phyloP scores from a whole-genome alignment of 53 echinoderm and acorn worm genomes.

The Antedon mediterranea region DNA sequence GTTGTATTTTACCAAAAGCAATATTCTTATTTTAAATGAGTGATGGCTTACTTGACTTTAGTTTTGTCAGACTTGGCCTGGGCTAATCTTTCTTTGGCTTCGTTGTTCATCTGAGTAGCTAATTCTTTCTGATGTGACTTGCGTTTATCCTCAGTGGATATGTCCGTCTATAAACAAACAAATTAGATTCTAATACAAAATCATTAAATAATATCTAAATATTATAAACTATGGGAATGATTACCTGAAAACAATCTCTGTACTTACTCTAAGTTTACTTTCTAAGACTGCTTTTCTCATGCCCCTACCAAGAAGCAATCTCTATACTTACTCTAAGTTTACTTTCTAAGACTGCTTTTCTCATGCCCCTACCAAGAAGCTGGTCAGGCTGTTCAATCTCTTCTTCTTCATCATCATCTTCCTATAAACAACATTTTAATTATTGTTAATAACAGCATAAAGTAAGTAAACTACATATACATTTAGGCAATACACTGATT shows the following conservation, averaged over 20 bases:
- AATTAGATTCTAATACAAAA: background rate
- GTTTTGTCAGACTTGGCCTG: constrained; percentile 39
- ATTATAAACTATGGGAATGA: no score
- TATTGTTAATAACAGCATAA: no score
- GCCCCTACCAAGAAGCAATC: constrained; percentile 18
- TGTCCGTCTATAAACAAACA: constrained; percentile 51
- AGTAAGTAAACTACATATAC: no score
- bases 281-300: constrained; percentile 12
- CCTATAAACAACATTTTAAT: background rate
- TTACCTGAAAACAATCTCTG: background rate
- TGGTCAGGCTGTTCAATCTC: constrained; percentile 53
- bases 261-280: no score
- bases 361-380: constrained; percentile 72
- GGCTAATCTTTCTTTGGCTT: constrained; percentile 67
- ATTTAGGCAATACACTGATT: no score
- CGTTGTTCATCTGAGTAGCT: constrained; percentile 54
- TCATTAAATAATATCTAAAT: no score
- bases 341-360: constrained; percentile 84
- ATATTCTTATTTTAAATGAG: no score
- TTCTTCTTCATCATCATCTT: constrained; percentile 38
- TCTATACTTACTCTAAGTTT: constrained; percentile 95
- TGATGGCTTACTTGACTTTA: constrained; percentile 74
- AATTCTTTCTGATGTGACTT: constrained; percentile 75
- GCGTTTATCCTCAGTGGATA: constrained; percentile 84
- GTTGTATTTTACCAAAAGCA: no score